Conservation (phyloP, 1,140 invertebrate genomes). For the Mycetomoellerius zeteki region DNA sequence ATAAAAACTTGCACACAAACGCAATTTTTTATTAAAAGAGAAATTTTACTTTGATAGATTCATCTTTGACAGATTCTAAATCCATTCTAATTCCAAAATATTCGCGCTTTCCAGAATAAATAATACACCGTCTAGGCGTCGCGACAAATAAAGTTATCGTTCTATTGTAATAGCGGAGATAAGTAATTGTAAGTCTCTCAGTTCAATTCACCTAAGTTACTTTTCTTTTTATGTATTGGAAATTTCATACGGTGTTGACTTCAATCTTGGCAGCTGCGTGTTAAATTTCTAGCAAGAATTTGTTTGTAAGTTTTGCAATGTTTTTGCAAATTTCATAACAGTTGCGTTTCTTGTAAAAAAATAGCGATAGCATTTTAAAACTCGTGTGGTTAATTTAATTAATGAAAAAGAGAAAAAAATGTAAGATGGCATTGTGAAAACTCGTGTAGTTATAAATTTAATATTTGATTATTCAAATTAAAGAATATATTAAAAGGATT, state of each 20-base stretch:
- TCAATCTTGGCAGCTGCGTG: background rate
- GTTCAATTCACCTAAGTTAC: slow-evolving; percentile 3
- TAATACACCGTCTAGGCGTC: background rate
- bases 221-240: slow-evolving; percentile 6
- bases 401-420: too few relatives aligned
- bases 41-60: background rate
- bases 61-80: background rate
- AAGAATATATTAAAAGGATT: background rate
- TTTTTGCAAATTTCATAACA: background rate
- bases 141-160: background rate
- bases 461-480: background rate
- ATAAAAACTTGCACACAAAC: background rate
- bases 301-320: background rate
- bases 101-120: background rate
- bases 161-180: background rate
- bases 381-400: too few relatives aligned
- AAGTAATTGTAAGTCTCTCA: background rate
- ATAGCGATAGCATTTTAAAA: background rate
- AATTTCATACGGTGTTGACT: slow-evolving; percentile 7
- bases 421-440: background rate
- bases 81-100: background rate
- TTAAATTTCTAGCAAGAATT: slow-evolving; percentile 25
- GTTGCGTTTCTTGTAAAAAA: background rate
- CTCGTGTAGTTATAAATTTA: background rate
- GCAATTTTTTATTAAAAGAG: background rate